Base-by-base conservation (phyloP, 2,797 vertebrate genomes). In the Mormyrops boulengeri region DNA sequence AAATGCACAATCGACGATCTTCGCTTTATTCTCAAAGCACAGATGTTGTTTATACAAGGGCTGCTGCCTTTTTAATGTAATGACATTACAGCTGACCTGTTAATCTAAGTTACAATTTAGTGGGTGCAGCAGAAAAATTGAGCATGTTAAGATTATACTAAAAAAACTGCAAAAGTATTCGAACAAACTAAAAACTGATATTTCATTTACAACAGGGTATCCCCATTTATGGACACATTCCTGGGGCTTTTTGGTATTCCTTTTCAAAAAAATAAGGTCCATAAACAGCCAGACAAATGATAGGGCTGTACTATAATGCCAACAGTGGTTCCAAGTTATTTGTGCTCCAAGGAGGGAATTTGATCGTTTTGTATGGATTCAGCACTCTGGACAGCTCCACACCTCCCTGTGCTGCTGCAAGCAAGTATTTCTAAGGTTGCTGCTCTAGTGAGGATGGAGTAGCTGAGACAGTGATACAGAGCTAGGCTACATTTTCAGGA, bases 361-460 rank as follows among this genome's bases (percentile, higher is more conserved):
- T 50, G 22, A 85, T 49, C 44, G 6, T 19, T 41, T 57, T 87
- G 34, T 41, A n/a, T 41, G 9, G 52, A 57, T 55, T 87, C 85
- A 87, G 85, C 26, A 87, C 52, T 11, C 26, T n/a, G 85, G 52
- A 87, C 85, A 87, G 85, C 14, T 87, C 85, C 30, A n/a, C 34
- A 0, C 38, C 19, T 85, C 2, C 41, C n/a, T 22, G 47, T 57
- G 85, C 14, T 60, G 52, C 30, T 87, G 82, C 19, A 85, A 50
- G 22, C 14, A 1, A 41, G 34, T 77, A 77, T 77, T 38, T 77
- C 41, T 73, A 73, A 73, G 66, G 34, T 34, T 85, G 44, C n/a
- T 26, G n/a, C 49, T 26, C 11, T 12, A 34, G 44, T 52, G 4
- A 14, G 11, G 22, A 50, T 85, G 44, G 5, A 52, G 84, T 22